Conservation (phyloP, 2,888 invertebrate species). For the Dryadula phaetusa region DNA sequence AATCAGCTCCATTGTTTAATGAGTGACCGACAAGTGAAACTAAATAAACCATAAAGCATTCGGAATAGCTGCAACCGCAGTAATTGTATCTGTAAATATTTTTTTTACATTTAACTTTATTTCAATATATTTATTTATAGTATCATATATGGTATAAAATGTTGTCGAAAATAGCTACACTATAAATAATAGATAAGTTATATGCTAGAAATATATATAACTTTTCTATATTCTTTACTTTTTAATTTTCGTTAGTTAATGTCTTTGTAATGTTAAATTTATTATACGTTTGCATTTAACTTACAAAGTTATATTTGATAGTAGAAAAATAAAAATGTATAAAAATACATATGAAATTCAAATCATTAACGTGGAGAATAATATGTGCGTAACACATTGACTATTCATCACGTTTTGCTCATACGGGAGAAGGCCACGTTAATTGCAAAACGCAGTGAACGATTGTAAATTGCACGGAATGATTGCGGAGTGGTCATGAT, state of each 20-base stretch:
- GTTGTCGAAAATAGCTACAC: background rate
- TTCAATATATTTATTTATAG: constrained; percentile 28
- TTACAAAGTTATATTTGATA: background rate
- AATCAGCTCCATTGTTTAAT: constrained; percentile 81
- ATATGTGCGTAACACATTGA: constrained; percentile 45
- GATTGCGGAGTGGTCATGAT: constrained; percentile 65
- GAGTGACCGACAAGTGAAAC: constrained; percentile 75
- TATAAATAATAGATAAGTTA: background rate
- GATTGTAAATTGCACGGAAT: constrained; percentile 76
- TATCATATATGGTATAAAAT: background rate
- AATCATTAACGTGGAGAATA: constrained; percentile 54
- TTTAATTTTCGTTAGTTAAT: background rate
- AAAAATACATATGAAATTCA: constrained; percentile 35
- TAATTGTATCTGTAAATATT: constrained; percentile 57
- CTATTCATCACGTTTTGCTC: constrained; percentile 47
- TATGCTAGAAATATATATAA: background rate
- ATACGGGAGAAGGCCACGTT: constrained; percentile 64
- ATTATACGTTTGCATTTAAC: background rate
- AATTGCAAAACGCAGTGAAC: constrained; percentile 74
- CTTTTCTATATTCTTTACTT: background rate
- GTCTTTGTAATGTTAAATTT: background rate
- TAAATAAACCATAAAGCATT: constrained; percentile 71
- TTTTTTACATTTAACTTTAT: constrained; percentile 19
- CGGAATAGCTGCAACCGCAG: constrained; percentile 68
- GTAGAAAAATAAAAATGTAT: background rate